Evolutionary conservation across 2,888 invertebrate genomes (phyloP), one percentile per base, ranked within the genome.

Genomic region (Tyria jacobaeae): DNA sequence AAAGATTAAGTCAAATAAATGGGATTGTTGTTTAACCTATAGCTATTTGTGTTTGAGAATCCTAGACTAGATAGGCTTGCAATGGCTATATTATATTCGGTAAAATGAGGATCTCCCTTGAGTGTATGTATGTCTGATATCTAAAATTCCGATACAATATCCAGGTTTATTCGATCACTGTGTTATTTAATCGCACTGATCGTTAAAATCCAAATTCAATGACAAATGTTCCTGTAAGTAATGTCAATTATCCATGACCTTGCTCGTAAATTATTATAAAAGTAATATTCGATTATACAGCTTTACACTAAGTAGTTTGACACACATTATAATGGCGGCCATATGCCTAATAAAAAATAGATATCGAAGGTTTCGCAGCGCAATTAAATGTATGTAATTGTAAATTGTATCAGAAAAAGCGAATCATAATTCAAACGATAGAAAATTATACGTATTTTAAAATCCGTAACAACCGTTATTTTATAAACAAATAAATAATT

Each of bases 171-270:
- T n/a, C 7, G 5, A 39, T 39, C 12, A 17, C 6, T 15, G n/a
- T 39, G 27, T 39, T 53, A 35, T 34, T 21, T 24, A 53, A 53
- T 53, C n/a, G 10, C 24, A 14, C 21, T 39, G 27, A 39, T 17
- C 31, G 44, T 17, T n/a, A 12, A 55, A 27, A 17, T 31, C 17
- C 17, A 31, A 54, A 14, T 44, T 31, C 44, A 44, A 44, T 44
- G 21, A 12, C 21, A 54, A 14, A 12, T 31, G 12, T 56, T 41
- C 34, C 35, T 47, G 17, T 52, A 50, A 70, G 50, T 41, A 58
- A 66, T 55, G 41, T 63, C 66, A 66, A 66, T 63, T 57, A 66
- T 39, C 9, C 0, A 4, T 34, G 57, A 64, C 73, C 75, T 77
- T 73, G 73, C 58, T 57, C 34, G 58, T 61, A 66, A 74, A 80